Evolutionary conservation across 2,113 vertebrate species (phyloP).

Genomic region (Callipepla californica): DNA sequence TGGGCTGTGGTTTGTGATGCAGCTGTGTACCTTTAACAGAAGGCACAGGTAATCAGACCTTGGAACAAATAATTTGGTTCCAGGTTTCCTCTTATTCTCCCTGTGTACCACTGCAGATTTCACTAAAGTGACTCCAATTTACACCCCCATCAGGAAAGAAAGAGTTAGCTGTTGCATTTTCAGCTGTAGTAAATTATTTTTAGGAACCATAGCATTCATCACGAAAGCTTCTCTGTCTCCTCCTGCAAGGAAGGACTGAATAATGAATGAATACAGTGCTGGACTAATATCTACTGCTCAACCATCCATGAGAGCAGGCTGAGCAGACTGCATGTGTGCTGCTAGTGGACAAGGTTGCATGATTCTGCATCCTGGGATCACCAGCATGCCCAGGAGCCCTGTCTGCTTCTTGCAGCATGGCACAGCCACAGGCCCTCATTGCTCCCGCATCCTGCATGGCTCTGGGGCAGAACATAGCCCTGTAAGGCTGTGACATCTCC

Average conservation of each 20-base stretch:
- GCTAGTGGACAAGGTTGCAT: not conserved
- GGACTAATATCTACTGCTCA: not conserved
- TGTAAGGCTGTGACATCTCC: not conserved
- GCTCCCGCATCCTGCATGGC: not conserved
- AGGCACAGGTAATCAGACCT: not conserved
- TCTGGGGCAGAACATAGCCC: not conserved
- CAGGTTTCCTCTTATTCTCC: not conserved
- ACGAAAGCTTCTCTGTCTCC: constrained; percentile 36
- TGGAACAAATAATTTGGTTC: not conserved
- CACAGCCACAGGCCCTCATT: not conserved
- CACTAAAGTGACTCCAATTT: constrained; percentile 23
- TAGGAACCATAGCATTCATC: constrained; percentile 52
- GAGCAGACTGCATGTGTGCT: not conserved
- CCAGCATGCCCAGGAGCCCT: not conserved
- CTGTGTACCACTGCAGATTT: not conserved
- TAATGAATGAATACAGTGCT: constrained; percentile 44
- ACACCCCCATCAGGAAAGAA: not conserved
- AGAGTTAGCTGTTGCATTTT: constrained; percentile 16
- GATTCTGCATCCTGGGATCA: not conserved
- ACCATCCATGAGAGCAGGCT: not conserved
- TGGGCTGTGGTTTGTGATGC: not conserved
- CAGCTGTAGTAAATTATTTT: constrained; percentile 52
- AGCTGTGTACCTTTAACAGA: not conserved
- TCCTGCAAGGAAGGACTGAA: constrained; percentile 45
- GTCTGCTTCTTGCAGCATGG: not conserved